Evolutionary conservation across 2,797 vertebrate species (phyloP), one percentile per base, ranked within the genome.

Genomic region (Meriones psammophilus): DNA sequence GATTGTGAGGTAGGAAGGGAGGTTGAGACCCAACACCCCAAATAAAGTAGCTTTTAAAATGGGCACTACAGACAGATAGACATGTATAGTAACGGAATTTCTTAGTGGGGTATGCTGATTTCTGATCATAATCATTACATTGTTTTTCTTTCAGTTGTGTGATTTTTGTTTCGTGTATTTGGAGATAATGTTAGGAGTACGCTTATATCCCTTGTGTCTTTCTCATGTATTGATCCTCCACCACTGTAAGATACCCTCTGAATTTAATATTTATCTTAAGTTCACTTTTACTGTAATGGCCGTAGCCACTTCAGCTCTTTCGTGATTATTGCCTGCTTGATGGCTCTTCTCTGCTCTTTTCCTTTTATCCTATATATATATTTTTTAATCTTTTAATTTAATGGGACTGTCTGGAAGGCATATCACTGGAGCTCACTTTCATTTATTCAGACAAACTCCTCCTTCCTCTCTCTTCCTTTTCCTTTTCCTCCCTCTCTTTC

Each of bases 141-240:
- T 42, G 73, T 26, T 74, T 54, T 26, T 15, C 26, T 46, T 68
- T 96, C 20, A 15, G 20, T 54, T 86, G 3, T 50, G 26, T 12
- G 5, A 28, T 24, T 46, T 64, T 81, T 56, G 77, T 58, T 46
- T 76, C 71, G 50, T 69, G 8, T 92, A 84, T 92, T 92, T 92
- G 68, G 77, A 77, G 26, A 50, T 50, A 10, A 50, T 12, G 28
- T 60, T 33, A 46, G 26, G 26, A 42, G 15, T 33, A 8, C 9
- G 28, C 64, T 86, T 87, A 74, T 86, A 93, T 76, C 87, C 76
- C 14, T 60, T 85, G 36, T 13, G 26, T 36, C n/a, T 94, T 96
- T 86, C 54, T 73, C 33, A 46, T 71, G 1, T 71, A 13, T 56
- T 50, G n/a, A 74, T 33, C 9, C 33, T 69, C 94, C 83, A 33